A percentile compares a stretch with the other conserved stretches of the same genome.
Evolutionary conservation across 2,113 vertebrate species (phyloP).

Genomic region (Scytalopus superciliaris): DNA sequence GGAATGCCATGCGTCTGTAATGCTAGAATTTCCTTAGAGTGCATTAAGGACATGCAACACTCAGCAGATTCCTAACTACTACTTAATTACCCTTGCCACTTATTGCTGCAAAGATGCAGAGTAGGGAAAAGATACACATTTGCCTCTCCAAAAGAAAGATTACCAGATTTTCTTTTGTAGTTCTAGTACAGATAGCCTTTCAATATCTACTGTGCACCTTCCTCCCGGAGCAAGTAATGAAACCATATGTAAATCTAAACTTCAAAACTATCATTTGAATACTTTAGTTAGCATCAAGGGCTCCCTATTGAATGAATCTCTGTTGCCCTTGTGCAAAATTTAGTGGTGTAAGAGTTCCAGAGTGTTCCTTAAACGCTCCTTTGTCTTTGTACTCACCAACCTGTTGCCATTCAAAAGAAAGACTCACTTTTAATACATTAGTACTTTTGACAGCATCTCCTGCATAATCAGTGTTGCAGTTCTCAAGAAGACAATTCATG

Average conservation of each 20-base stretch:
- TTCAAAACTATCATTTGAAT: neutral
- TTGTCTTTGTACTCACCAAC: neutral
- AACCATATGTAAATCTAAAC: neutral
- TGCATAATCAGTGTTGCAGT: neutral
- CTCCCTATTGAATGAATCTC: neutral
- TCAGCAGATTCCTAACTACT: conserved; percentile 64
- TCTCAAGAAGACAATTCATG: neutral
- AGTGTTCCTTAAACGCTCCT: neutral
- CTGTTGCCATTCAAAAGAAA: neutral
- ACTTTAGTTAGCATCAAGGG: neutral
- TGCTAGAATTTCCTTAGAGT: conserved; percentile 27
- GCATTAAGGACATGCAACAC: conserved; percentile 26
- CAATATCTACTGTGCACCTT: neutral
- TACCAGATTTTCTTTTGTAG: neutral
- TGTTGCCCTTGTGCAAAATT: neutral
- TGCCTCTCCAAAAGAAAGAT: neutral
- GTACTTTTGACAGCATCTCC: neutral
- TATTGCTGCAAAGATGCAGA: neutral
- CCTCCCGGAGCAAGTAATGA: neutral
- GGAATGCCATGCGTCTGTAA: conserved; percentile 3
- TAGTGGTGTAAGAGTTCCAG: neutral
- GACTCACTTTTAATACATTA: neutral
- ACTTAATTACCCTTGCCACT: conserved; percentile 39
- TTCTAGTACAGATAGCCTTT: neutral
- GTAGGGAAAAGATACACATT: neutral